Evolutionary conservation across 2,888 invertebrate genomes (phyloP).

Genomic region (Pantelozetes paolii): DNA sequence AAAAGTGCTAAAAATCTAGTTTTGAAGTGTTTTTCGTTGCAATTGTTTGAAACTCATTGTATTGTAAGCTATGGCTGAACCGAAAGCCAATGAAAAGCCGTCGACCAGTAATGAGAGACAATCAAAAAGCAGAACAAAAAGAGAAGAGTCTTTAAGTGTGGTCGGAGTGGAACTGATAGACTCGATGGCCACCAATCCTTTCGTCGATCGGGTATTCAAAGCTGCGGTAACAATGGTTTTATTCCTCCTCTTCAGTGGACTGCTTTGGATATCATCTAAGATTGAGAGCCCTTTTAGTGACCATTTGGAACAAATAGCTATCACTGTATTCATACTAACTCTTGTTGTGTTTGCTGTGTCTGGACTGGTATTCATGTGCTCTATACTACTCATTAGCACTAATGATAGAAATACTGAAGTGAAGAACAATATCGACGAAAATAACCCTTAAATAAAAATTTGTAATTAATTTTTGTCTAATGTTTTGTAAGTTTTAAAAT

Average conservation of each 20-base stretch:
- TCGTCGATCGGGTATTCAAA: conserved; percentile 24
- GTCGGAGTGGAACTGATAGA: conserved; percentile 25
- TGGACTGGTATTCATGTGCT: conserved; percentile 31
- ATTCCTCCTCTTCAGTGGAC: conserved; percentile 10
- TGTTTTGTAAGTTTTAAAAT: not conserved
- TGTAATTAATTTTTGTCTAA: not conserved
- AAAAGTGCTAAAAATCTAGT: too few relatives aligned
- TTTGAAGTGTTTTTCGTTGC: too few relatives aligned
- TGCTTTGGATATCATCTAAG: not conserved
- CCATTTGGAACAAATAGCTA: conserved; percentile 16
- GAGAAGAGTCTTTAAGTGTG: conserved; percentile 20
- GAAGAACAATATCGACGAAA: conserved; percentile 5
- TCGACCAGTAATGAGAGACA: not conserved
- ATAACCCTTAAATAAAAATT: conserved; percentile 1
- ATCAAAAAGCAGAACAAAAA: not conserved
- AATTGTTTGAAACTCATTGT: not conserved
- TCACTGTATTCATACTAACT: conserved; percentile 15
- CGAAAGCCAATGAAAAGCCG: not conserved
- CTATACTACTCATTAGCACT: conserved; percentile 17
- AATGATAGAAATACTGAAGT: conserved; percentile 14
- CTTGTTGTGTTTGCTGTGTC: conserved; percentile 29
- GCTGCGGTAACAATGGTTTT: conserved; percentile 29
- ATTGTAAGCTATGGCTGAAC: not conserved
- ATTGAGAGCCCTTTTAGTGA: conserved; percentile 7
- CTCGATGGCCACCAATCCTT: conserved; percentile 33